Evolutionary conservation across 2,113 vertebrate species (phyloP).

Genomic region (Chiloscyllium plagiosum): DNA sequence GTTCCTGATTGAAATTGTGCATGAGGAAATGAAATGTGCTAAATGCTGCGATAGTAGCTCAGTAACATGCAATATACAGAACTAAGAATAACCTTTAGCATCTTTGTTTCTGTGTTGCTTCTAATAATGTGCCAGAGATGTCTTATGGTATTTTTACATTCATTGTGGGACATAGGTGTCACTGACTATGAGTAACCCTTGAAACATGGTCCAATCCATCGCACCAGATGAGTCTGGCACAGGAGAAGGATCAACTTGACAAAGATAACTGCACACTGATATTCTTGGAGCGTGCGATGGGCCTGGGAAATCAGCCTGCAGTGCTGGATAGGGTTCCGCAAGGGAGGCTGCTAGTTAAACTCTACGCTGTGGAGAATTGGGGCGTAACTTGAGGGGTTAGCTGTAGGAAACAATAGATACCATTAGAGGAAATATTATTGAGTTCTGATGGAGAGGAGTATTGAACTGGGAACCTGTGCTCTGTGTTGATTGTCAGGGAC

Average conservation of each 20-base stretch:
- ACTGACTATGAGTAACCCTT: no score
- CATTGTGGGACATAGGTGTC: no score
- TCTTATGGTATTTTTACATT: no score
- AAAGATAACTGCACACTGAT: neutral
- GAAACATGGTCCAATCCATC: no score
- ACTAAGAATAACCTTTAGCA: neutral
- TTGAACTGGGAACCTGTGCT: neutral
- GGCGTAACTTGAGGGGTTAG: neutral
- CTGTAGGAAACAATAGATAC: no score
- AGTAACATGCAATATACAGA: neutral
- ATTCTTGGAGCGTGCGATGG: neutral
- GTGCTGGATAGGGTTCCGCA: neutral
- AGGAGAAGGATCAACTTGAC: neutral
- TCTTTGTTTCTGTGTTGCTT: neutral
- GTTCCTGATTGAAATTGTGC: neutral
- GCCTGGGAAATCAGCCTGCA: neutral
- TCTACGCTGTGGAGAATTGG: neutral
- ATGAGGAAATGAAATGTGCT: neutral
- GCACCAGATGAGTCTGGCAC: neutral
- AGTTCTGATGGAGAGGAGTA: neutral
- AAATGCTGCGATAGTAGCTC: neutral
- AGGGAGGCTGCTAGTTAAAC: neutral
- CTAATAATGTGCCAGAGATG: neutral
- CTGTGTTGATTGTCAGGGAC: neutral
- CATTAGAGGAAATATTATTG: neutral